A percentile compares a stretch with the other conserved stretches of the same genome.
These are phyloP conservation scores for Ceratosolen solmsi DNA, from an alignment of 1,140 invertebrate genomes.

Conservation along the genomic window DNA sequence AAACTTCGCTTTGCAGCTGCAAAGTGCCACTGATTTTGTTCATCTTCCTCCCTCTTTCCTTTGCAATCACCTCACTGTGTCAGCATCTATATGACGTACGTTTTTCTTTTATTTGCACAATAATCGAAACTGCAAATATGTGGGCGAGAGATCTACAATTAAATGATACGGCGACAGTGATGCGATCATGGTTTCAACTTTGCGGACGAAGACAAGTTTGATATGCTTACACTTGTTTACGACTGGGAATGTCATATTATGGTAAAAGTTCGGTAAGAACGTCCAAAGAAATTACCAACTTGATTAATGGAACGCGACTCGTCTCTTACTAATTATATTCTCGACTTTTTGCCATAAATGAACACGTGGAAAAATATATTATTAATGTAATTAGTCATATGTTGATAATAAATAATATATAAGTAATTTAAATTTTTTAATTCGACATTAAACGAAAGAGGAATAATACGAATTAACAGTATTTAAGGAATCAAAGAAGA, in stretches of 20 bases:
- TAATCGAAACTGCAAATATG: constrained; percentile 36
- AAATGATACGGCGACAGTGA: neutral
- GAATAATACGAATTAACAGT: no score
- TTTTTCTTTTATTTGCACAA: neutral
- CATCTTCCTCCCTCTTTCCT: neutral
- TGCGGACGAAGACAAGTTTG: neutral
- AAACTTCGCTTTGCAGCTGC: neutral
- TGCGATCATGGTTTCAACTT: neutral
- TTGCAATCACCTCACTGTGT: neutral
- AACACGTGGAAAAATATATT: no score
- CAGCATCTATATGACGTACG: neutral
- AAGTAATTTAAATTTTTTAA: no score
- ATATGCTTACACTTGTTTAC: neutral
- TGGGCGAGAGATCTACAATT: constrained; percentile 25
- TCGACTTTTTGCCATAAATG: no score
- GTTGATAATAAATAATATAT: no score
- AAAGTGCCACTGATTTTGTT: neutral
- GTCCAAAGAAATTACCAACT: no score
- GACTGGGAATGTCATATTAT: neutral
- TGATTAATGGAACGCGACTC: no score
- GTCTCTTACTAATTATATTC: no score
- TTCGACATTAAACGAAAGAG: no score
- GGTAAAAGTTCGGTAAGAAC: no score
- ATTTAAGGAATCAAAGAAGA: no score
- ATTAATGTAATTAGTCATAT: no score